Evolutionary conservation across 2,113 vertebrate genomes (phyloP), one percentile per base, ranked within the genome.

Genomic region (Epinephelus cyanopodus): DNA sequence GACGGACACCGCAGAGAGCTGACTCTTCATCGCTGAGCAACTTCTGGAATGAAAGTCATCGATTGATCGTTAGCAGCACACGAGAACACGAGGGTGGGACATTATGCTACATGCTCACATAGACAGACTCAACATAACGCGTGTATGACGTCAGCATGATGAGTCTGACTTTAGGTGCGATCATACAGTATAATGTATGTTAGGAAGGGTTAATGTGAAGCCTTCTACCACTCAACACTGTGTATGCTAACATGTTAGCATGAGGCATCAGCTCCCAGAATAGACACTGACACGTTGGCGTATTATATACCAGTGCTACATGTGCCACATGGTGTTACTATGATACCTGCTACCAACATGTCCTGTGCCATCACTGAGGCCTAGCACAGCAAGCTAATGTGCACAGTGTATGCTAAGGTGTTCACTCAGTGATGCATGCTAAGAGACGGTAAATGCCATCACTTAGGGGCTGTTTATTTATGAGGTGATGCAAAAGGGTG

Each of bases 11-110:
- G 45, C 60, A 69, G 39, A 58, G 47, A 37, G 23, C 47, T 47
- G 60, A 29, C 68, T 18, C 48, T 54, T 79, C 48, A 72, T 72
- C 1, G 17, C 48, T 2, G 2, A 80, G 21, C 50, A 72, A 81
- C 23, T 9, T 25, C 4, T 19, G 53, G 62, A 81, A 81, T 74
- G 53, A 74, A 73, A 11, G 47, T 29, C 37, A 15, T 27, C 8
- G 23, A 53, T 25, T 25, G 27, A 48, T 23, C 6, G 15, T 18
- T 45, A 45, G 17, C 21, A 53, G 47, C 13, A 37, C 23, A 13
- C 1, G 13, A 7, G 14, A 25, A 27, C 14, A 62, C 9, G 27
- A 47, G 18, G 13, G 37, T 3, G 50, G 25, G 19, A 33, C 17
- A 47, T 47, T 65, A 12, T 39, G 15, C 37, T 47, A 9, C 52